These are phyloP conservation scores for Drosophila serrata DNA, from an alignment of 1,140 invertebrate species.

Conservation along the genomic window DNA sequence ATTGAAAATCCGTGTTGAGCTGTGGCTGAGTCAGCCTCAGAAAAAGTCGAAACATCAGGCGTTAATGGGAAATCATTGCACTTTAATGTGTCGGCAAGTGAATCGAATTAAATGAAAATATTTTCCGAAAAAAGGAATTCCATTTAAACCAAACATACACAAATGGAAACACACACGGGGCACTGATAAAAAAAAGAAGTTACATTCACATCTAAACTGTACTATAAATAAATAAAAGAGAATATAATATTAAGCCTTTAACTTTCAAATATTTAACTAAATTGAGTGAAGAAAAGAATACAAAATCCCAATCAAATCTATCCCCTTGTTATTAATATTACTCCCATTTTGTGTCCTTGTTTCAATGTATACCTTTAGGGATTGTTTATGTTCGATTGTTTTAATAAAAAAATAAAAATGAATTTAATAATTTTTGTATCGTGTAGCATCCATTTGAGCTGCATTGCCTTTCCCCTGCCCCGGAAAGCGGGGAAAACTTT, in stretches of 20 bases:
- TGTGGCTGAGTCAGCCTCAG: constrained; percentile 15
- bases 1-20: constrained; percentile 33
- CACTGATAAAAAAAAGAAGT: constrained; percentile 11
- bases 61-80: constrained; percentile 53
- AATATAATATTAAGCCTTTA: not conserved
- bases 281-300: not conserved
- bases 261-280: not conserved
- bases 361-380: too few relatives aligned
- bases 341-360: too few relatives aligned
- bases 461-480: constrained; percentile 4
- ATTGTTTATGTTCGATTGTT: not conserved
- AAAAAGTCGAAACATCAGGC: constrained; percentile 42
- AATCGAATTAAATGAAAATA: constrained; percentile 56
- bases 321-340: not conserved
- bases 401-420: not conserved
- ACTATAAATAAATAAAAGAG: not conserved
- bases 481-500: constrained; percentile 23
- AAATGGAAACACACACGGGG: constrained; percentile 13
- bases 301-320: not conserved
- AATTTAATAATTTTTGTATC: constrained; percentile 1
- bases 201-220: not conserved
- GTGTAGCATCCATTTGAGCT: constrained; percentile 18
- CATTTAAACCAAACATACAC: constrained; percentile 15
- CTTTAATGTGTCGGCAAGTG: constrained; percentile 35
- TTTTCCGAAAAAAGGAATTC: constrained; percentile 17